Evolutionary conservation across 1,140 invertebrate species (phyloP).

Genomic region (Procambarus virginalis): DNA sequence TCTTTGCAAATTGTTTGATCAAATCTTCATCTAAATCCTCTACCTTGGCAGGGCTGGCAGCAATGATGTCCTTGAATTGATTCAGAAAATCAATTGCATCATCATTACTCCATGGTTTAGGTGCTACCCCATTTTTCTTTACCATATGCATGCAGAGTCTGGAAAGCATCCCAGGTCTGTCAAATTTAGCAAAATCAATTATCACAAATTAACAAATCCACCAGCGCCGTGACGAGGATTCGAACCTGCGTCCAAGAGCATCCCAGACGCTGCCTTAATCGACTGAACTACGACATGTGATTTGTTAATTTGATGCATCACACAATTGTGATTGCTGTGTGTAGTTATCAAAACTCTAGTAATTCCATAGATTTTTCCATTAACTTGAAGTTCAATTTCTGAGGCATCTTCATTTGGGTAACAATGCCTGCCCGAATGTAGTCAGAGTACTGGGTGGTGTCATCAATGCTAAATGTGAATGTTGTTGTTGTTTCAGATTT

Average conservation of each 20-base stretch:
- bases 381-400: conserved; percentile 86
- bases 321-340: no score
- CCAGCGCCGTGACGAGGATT: no score
- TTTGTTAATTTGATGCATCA: no score
- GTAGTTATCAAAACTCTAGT: no score
- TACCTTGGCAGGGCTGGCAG: conserved; percentile 77
- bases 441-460: conserved; percentile 81
- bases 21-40: conserved; percentile 77
- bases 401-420: conserved; percentile 97
- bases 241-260: no score
- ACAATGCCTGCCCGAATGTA: conserved; percentile 87
- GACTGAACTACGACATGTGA: no score
- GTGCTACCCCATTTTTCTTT: conserved; percentile 78
- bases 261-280: no score
- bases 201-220: no score
- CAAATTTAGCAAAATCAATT: neutral
- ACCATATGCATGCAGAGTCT: conserved; percentile 84
- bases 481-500: no score
- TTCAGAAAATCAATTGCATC: conserved; percentile 86
- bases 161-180: conserved; percentile 82
- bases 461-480: conserved; percentile 97
- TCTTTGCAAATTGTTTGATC: conserved; percentile 84
- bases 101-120: conserved; percentile 85
- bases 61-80: conserved; percentile 79
- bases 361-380: conserved; percentile 83